Evolutionary conservation across 2,888 invertebrate species (phyloP), one percentile per base, ranked within the genome.

Genomic region (Cloeon dipterum): DNA sequence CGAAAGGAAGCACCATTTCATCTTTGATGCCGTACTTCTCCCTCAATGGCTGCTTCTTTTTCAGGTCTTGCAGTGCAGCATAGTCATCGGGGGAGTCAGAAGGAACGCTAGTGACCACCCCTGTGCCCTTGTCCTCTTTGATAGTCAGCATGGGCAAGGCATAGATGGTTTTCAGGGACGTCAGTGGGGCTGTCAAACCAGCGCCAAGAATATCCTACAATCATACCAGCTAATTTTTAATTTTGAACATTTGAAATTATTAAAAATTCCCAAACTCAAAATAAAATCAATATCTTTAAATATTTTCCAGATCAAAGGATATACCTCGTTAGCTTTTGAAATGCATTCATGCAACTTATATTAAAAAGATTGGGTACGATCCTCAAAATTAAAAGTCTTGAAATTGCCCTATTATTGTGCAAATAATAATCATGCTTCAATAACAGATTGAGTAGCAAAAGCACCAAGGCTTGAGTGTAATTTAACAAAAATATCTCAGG

Each of bases 81-180:
- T 81, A 96, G 58, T 98, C 98, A 56, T 99, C 98, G 0, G 98
- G 96, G 0, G 98, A 83, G 61, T 98, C 98, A 0, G 96, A 96
- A 0, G 94, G 96, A 1, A 98, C 98, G 46, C 91, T 91, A 0
- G 93, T 91, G 0, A 99, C 98, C 23, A 98, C 72, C 3, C 96
- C 98, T 1, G 98, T 98, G 13, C 96, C 96, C 59, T 98, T 98
- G 49, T 93, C 89, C 52, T 89, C 86, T 53, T 89, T 93, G 47
- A 99, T 89, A 1, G 89, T 93, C 37, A 98, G 56, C 96, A 99
- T 96, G 1, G 98, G 98, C 26, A 99, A 66, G 2, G 88, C 74
- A 55, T 93, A 96, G 44, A 98, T 79, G 40, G 66, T 66, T 38
- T 75, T 63, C 52, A 88, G 77, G n/a, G 60, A 59, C 1, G 91